Evolutionary conservation across 2,797 vertebrate genomes (phyloP).

Genomic region (Threskiornis aethiopicus): DNA sequence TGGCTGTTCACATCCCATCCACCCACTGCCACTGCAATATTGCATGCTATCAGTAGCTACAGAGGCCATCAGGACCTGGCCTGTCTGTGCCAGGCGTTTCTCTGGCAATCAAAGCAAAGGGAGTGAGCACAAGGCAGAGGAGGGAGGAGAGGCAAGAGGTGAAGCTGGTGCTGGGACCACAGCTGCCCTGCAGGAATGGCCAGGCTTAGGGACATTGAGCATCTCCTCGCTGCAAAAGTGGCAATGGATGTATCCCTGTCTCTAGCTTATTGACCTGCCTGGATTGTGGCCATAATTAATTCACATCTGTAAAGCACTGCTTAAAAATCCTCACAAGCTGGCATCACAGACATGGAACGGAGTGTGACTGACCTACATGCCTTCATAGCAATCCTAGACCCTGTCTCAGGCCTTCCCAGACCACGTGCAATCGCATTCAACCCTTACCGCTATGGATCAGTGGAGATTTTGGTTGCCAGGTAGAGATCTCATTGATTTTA

Average conservation of each 20-base stretch:
- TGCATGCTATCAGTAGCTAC: background rate
- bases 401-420: background rate
- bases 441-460: background rate
- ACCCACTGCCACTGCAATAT: background rate
- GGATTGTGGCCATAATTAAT: background rate
- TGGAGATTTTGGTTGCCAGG: background rate
- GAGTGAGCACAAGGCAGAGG: background rate
- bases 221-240: background rate
- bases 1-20: background rate
- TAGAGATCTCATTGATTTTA: background rate
- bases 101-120: background rate
- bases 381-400: background rate
- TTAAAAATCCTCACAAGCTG: background rate
- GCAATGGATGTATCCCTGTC: background rate
- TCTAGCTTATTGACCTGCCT: background rate
- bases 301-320: background rate
- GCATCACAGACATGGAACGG: background rate
- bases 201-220: background rate
- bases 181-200: background rate
- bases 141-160: background rate
- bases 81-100: rapidly evolving
- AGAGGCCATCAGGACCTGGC: background rate
- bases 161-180: background rate
- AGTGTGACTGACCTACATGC: background rate
- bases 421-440: rapidly evolving